Base-by-base conservation (phyloP, 2,113 vertebrate genomes). In the Cebidichthys violaceus region DNA sequence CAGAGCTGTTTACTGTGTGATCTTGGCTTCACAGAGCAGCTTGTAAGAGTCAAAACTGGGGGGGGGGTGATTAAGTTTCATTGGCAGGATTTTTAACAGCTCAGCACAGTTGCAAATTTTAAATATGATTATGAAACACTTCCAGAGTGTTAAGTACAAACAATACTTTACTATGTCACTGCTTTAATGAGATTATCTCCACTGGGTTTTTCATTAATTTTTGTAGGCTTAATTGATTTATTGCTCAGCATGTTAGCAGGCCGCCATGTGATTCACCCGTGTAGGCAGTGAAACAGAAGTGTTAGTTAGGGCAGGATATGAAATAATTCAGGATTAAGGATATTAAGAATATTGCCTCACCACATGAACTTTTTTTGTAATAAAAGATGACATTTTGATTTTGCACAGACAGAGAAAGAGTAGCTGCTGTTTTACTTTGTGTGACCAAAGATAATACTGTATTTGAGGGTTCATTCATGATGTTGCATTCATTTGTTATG, bases 131-230 rank as follows among this genome's bases (percentile, higher is more conserved):
- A 71, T 68, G 52, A 31, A 75, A 69, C 31, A 13, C 59, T 66
- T 61, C 35, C 55, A 47, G 61, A 71, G 50, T 77, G 39, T 78
- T 73, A 64, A 70, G 7, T 29, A 68, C 66, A 64, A 33, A 68
- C 77, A 77, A 54, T 57, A 72, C 31, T 22, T 22, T 69, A 62
- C 27, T 11, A 6, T 27, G 5, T 68, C 18, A 66, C 35, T 75
- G 54, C 83, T 82, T 79, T 82, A 82, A 87, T 71, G 22, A 55
- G 83, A 81, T 89, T 86, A 78, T 67, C 61, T 61, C 67, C 6
- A 1, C 67, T 57, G 70, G 45, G 55, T 67, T 31, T 84, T 79
- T 64, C 22, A 70, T 81, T 85, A 1, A 39, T 70, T 77, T 90
- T 76, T 66, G 72, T 22, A 47, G 74, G 20, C 50, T 45, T 41